Evolutionary conservation across 2,888 invertebrate species (phyloP), one percentile per base, ranked within the genome.

Genomic region (Phortica okadai): DNA sequence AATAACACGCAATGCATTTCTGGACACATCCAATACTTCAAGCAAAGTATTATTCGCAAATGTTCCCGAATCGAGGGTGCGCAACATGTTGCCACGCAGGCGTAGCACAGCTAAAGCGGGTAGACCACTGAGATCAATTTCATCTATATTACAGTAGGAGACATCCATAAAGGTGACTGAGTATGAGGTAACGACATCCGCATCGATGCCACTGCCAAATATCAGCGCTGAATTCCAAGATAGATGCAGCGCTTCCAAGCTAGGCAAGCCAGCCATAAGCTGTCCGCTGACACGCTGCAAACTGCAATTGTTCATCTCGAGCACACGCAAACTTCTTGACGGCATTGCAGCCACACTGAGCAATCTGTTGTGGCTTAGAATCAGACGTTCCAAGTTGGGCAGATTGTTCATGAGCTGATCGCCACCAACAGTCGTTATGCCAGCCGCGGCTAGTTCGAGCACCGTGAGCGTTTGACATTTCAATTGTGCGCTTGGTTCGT

Each of bases 61-160:
- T 81, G 93, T 94, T 0, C 45, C 62, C 72, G 92, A 92, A 11
- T 92, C 92, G 8, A 96, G 89, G 59, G 91, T 91, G 79, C 93
- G 92, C 67, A 96, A 92, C 89, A 93, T 92, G 84, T 96, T 96
- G 66, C 94, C 94, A 62, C 93, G 93, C 7, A 95, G 88, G 58
- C 93, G 91, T 2, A 93, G 93, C 79, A 92, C 92, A 56, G 92
- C 92, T 25, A 96, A 89, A 83, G 92, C 93, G 33, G 94, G 94
- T 79, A 96, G 92, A 11, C 94, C 94, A 73, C 93, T 93, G 41
- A 94, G 88, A 79, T 94, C 94, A 7, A 94, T 91, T 73, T 90
- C 90, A 82, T 94, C 93, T 54, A 95, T 90, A 83, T 94, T 94
- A 86, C 94, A 95, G 80, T 92, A 93, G 0, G 94, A 94, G 73